Percentiles rank a stretch among this genome's conserved stretches.
Evolutionary conservation across 2,797 vertebrate species (phyloP).

Genomic region (Euphonia xanthogaster): DNA sequence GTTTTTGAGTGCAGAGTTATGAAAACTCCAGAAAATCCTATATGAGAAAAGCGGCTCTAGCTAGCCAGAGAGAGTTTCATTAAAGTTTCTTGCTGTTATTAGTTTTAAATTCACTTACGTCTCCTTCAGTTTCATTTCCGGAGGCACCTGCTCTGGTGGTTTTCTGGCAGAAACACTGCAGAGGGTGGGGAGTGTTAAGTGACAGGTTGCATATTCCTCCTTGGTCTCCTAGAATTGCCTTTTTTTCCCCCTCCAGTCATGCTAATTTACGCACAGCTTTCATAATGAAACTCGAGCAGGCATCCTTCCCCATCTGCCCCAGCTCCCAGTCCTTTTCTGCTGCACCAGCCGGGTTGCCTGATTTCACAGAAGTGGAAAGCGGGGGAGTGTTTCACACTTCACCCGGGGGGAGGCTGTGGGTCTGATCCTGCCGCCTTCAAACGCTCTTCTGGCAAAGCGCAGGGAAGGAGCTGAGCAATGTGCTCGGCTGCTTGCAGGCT

Average conservation of each 20-base stretch:
- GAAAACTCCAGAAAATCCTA: not conserved
- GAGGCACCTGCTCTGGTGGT: not conserved
- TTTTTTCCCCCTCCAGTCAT: not conserved
- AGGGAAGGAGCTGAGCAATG: not conserved
- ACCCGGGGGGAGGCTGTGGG: not conserved
- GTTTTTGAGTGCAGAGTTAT: not conserved
- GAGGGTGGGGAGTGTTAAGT: not conserved
- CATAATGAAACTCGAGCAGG: not conserved
- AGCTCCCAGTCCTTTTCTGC: not conserved
- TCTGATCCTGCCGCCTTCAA: not conserved
- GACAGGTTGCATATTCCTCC: not conserved
- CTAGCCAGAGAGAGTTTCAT: slow-evolving; percentile 13
- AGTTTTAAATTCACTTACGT: slow-evolving; percentile 31
- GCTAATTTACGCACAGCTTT: not conserved
- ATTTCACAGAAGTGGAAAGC: not conserved
- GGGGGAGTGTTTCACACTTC: not conserved
- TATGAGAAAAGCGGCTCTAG: not conserved
- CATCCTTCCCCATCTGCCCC: not conserved
- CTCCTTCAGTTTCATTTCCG: not conserved
- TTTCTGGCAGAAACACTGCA: not conserved
- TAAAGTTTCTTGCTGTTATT: slow-evolving; percentile 26
- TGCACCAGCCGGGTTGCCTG: not conserved
- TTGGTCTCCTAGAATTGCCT: not conserved
- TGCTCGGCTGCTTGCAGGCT: not conserved
- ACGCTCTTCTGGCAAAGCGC: not conserved